Evolutionary conservation across 2,888 invertebrate genomes (phyloP).

Genomic region (Nephrotoma appendiculata): DNA sequence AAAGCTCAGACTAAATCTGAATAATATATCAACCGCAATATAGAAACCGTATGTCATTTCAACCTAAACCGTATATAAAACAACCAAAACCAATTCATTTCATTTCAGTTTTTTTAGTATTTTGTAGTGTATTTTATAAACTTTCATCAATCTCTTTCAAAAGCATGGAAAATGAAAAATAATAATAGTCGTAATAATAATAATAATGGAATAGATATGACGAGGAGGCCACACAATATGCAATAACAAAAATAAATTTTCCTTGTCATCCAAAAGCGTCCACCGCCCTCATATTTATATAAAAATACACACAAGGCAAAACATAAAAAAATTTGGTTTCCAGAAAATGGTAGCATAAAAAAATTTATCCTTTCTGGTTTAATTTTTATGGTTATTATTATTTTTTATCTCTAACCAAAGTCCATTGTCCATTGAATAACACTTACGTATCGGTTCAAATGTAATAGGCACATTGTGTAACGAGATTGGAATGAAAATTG

Average conservation of each 20-base stretch:
- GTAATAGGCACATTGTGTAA: background rate
- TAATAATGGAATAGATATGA: background rate
- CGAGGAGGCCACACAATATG: background rate
- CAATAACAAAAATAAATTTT: background rate
- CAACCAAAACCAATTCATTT: background rate
- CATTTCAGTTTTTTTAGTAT: background rate
- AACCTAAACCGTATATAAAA: background rate
- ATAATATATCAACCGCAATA: background rate
- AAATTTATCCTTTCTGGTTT: background rate
- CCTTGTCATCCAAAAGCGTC: background rate
- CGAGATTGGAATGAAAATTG: background rate
- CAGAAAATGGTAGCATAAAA: background rate
- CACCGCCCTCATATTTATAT: background rate
- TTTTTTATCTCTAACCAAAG: background rate
- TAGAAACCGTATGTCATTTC: background rate
- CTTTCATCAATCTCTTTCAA: background rate
- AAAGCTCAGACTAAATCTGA: background rate
- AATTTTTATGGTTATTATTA: background rate
- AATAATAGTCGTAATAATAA: background rate
- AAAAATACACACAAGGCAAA: background rate
- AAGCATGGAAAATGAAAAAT: background rate
- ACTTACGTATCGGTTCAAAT: background rate
- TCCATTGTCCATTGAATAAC: background rate
- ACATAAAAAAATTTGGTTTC: background rate
- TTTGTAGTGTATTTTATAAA: background rate